Evolutionary conservation across 2,888 invertebrate species (phyloP), one percentile per base, ranked within the genome.

Genomic region (Melinaea marsaeus): DNA sequence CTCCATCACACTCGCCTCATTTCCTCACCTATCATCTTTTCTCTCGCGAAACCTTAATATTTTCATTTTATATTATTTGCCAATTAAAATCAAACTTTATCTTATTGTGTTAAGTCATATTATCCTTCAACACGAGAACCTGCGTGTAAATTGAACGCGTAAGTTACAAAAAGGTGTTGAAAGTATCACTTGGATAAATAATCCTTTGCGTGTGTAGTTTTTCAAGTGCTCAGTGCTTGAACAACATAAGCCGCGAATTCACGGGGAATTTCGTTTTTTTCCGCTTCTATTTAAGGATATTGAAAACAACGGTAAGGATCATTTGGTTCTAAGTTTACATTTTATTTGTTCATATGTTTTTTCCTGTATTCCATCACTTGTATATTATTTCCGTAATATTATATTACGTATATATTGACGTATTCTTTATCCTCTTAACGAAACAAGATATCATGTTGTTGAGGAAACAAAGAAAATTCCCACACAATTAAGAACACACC

Each of bases 41-140:
- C 69, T 76, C 78, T 79, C 77, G 79, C 75, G 70, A 79, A 79
- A 81, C 76, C 76, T 76, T 75, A 75, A 80, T 79, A 82, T 83
- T 83, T 79, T 79, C 76, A 79, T 79, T 66, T 65, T 42, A 62
- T 47, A 48, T 4, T 22, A 9, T 5, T 35, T 13, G 3, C 0
- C 59, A 55, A 32, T n/a, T 22, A 2, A 66, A 63, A 59, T 9
- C 45, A n/a, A 54, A 59, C 57, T 55, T 33, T 63, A 66, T 6
- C 1, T 2, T 0, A 22, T 13, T 4, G 0, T 0, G 0, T 9
- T 55, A 63, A 54, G 34, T 33, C 47, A 4, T 13, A 13, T 42
- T 45, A 55, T 65, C 2, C 6, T 13, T 33, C 51, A 35, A 9
- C 13, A 42, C 9, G 9, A 13, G 2, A 34, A 35, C 11, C 2